These are phyloP conservation scores for Rhea pennata DNA, from an alignment of 2,113 vertebrate species.

Conservation along the genomic window DNA sequence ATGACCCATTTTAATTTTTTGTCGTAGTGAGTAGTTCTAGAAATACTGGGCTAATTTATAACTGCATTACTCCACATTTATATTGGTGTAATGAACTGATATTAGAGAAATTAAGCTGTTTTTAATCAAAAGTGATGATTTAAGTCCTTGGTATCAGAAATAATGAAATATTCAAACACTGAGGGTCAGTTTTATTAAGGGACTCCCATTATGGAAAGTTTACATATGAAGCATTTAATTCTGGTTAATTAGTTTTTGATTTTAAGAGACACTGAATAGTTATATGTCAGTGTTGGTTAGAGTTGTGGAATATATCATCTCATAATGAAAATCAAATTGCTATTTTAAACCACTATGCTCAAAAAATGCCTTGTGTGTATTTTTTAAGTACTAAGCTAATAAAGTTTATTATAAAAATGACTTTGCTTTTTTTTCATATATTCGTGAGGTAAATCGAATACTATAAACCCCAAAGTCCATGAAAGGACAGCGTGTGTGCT, in stretches of 20 bases:
- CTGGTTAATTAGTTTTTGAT: not conserved
- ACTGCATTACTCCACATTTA: not conserved
- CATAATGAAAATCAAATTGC: not conserved
- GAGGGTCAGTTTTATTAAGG: conserved; percentile 3
- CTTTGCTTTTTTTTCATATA: not conserved
- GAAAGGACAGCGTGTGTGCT: not conserved
- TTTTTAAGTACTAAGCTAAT: not conserved
- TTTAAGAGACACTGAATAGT: not conserved
- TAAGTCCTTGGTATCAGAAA: conserved; percentile 3
- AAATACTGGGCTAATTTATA: conserved; percentile 23
- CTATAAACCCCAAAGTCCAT: not conserved
- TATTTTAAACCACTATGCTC: not conserved
- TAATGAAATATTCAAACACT: conserved; percentile 9
- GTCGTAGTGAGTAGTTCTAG: not conserved
- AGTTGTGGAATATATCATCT: not conserved
- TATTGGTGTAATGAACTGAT: not conserved
- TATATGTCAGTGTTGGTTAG: not conserved
- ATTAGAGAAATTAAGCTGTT: not conserved
- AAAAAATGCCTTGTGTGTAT: not conserved
- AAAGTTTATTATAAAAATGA: not conserved
- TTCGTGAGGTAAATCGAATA: not conserved
- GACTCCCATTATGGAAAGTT: not conserved
- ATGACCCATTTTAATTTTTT: not conserved
- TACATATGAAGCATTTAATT: not conserved
- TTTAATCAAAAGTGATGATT: not conserved